These are phyloP conservation scores for Knipowitschia caucasica DNA, from an alignment of 2,797 vertebrate species.

Conservation along the genomic window DNA sequence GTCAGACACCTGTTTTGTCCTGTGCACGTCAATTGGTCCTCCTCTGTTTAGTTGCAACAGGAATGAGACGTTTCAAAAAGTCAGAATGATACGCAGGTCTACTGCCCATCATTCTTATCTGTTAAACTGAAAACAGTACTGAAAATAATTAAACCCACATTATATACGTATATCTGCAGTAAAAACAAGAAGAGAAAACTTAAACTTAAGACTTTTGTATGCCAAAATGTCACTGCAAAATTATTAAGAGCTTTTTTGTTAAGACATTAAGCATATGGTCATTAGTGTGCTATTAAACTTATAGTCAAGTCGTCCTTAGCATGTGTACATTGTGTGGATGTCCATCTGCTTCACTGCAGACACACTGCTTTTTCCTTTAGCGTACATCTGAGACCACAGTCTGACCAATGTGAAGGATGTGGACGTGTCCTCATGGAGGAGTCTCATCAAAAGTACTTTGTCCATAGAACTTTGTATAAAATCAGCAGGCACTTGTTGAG, in stretches of 20 bases:
- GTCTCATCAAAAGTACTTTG: constrained; percentile 64
- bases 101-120: constrained; percentile 40
- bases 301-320: constrained; percentile 65
- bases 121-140: constrained; percentile 56
- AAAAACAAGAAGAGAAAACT: constrained; percentile 46
- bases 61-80: constrained; percentile 61
- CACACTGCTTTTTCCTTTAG: constrained; percentile 49
- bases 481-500: constrained; percentile 87
- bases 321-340: constrained; percentile 43
- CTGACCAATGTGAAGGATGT: constrained; percentile 59
- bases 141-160: constrained; percentile 62
- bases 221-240: constrained; percentile 72
- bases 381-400: constrained; percentile 45
- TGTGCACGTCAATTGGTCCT: constrained; percentile 51
- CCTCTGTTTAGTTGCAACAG: constrained; percentile 42
- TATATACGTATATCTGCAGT: constrained; percentile 66
- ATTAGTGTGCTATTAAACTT: constrained; percentile 37
- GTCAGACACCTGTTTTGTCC: constrained; percentile 72
- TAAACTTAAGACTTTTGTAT: constrained; percentile 66
- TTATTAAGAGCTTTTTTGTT: constrained; percentile 56
- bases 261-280: constrained; percentile 60
- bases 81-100: constrained; percentile 52
- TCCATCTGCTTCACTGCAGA: constrained; percentile 56
- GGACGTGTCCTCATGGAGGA: constrained; percentile 81
- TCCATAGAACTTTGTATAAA: constrained; percentile 70